Base-by-base conservation (phyloP, 2,113 vertebrate genomes). In the Polyodon spathula region DNA sequence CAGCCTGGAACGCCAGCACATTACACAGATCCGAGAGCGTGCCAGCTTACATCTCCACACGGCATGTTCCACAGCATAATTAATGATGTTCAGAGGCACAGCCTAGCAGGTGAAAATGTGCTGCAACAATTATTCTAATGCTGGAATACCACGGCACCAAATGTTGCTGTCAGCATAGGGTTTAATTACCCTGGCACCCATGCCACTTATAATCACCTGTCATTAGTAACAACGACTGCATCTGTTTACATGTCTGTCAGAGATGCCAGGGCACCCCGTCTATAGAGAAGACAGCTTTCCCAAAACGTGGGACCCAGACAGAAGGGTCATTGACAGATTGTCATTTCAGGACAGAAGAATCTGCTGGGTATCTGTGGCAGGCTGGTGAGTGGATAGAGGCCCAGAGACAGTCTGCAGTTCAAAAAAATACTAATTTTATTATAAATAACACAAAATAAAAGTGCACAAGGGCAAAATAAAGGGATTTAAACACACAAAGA, bases 181-280 rank as follows among this genome's bases (percentile, higher is more conserved):
- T 93, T 92, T 95, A 97, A 97, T 98, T 94, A 93, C 89, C 88
- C 89, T 90, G 92, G 93, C 91, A 91, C 76, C 76, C 83, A 78
- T 58, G 87, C 86, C 86, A 89, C 90, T 92, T 93, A 89, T 95
- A 95, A 97, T 95, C 93, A 96, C 91, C 91, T 93, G 93, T 89
- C 92, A 95, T 96, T 97, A 95, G 90, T 84, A 80, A 83, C 84
- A 84, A 87, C 43, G 86, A 81, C 73, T 81, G 86, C 92, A 95
- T 95, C 92, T 95, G 92, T 88, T 92, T 91, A 81, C 80, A 81
- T 85, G 87, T 92, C 92, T 96, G 93, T 93, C 91, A 90, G 88
- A 81, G 85, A 76, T 40, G 75, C 79, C 81, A 82, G 75, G 74
- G 78, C 70, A 74, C 68, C 71, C 71, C 79, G 59, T 37, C 78